Evolutionary conservation across 2,797 vertebrate genomes (phyloP).

Genomic region (Oreortyx pictus): DNA sequence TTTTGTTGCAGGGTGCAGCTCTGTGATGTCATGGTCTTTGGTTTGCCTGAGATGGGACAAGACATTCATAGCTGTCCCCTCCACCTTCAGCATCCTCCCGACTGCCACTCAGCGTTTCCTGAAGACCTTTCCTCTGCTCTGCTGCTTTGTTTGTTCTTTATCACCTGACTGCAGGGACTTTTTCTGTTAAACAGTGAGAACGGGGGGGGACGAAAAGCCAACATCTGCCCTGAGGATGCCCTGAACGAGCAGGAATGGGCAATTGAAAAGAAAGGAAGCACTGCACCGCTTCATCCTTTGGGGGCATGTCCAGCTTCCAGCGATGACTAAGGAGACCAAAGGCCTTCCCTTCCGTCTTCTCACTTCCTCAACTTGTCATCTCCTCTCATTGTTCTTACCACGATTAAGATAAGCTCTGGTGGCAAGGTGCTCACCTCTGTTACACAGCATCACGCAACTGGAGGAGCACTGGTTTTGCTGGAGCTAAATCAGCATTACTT

Average conservation of each 20-base stretch:
- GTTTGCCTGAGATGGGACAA: neutral
- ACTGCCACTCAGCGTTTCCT: neutral
- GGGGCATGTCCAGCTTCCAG: neutral
- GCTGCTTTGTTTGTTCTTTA: neutral
- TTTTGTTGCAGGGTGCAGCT: neutral
- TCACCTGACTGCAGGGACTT: neutral
- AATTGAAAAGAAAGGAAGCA: neutral
- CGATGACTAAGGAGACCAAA: neutral
- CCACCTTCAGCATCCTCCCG: neutral
- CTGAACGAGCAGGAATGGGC: neutral
- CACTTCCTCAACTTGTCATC: neutral
- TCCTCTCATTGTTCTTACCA: neutral
- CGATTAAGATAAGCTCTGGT: neutral
- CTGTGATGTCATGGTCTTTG: neutral
- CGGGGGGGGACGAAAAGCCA: neutral
- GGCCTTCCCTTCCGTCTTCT: accelerated
- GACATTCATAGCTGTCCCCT: neutral
- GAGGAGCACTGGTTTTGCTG: neutral
- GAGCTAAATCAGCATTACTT: neutral
- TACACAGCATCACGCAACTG: neutral
- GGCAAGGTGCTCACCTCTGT: neutral
- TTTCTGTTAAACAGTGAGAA: neutral
- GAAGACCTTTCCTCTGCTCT: neutral
- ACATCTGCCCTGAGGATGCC: accelerated
- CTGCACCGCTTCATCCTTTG: accelerated